phyloP scores from a whole-genome alignment of 2,797 vertebrate genomes.

The Amphiprion clarkii region DNA sequence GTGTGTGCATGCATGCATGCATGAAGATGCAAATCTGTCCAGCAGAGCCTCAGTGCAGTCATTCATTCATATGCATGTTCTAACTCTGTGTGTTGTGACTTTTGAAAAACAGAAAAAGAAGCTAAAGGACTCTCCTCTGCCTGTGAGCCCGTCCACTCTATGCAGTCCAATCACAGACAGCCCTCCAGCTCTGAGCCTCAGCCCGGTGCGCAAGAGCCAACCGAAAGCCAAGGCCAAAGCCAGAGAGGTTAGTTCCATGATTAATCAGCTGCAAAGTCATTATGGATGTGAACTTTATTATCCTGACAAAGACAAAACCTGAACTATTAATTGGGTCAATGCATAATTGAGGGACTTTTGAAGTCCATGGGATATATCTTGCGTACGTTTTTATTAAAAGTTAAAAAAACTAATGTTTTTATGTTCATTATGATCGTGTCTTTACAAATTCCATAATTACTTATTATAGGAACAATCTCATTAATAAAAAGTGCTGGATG shows the following conservation, averaged over 20 bases:
- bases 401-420: no score
- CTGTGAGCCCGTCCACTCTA: conserved; percentile 76
- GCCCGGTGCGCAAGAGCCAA: conserved; percentile 87
- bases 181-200: conserved; percentile 80
- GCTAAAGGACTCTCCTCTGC: conserved; percentile 87
- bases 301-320: conserved; percentile 24
- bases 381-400: no score
- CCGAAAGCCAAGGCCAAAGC: conserved; percentile 89
- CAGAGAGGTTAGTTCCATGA: conserved; percentile 87
- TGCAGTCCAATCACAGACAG: conserved; percentile 85
- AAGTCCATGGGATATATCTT: no score
- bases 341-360: no score
- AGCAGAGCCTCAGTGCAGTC: not conserved
- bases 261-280: conserved; percentile 34
- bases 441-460: no score
- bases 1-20: conserved; percentile 12
- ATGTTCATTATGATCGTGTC: no score
- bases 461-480: no score
- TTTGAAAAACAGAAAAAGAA: conserved; percentile 90
- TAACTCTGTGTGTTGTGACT: conserved; percentile 51
- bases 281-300: conserved; percentile 34
- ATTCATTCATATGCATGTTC: conserved; percentile 29
- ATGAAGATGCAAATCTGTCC: conserved; percentile 41
- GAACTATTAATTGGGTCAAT: not conserved
- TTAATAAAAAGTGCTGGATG: no score